These are phyloP conservation scores for Pterostichus madidus DNA, from an alignment of 2,888 invertebrate species.

Conservation along the genomic window DNA sequence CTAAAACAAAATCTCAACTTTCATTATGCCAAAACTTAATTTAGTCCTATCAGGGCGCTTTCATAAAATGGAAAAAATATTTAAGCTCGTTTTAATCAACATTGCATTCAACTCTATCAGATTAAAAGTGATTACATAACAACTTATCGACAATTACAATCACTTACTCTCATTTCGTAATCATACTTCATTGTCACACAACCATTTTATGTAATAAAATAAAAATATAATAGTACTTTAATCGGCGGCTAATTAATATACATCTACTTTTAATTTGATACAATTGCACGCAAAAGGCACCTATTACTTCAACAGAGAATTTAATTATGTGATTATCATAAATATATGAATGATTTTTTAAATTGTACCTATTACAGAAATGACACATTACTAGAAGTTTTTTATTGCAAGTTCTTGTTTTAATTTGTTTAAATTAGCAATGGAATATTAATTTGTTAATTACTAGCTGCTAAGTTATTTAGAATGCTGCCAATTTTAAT, in stretches of 20 bases:
- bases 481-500: too few relatives aligned
- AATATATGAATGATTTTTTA: not conserved
- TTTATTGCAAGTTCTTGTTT: too few relatives aligned
- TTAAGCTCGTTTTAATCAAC: slow-evolving; percentile 21
- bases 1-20: too few relatives aligned
- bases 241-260: not conserved
- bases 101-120: slow-evolving; percentile 27
- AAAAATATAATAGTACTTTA: not conserved
- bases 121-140: slow-evolving; percentile 20
- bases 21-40: too few relatives aligned
- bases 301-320: slow-evolving; percentile 18
- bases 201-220: too few relatives aligned
- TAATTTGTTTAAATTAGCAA: too few relatives aligned
- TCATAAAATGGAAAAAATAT: slow-evolving; percentile 24
- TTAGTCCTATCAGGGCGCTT: too few relatives aligned
- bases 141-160: not conserved
- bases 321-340: slow-evolving; percentile 22
- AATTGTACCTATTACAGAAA: slow-evolving; percentile 25
- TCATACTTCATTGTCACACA: slow-evolving; percentile 25
- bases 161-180: not conserved
- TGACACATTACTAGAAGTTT: not conserved
- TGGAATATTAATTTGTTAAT: too few relatives aligned
- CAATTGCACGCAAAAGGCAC: slow-evolving; percentile 22
- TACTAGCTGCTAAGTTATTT: too few relatives aligned
- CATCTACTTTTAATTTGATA: slow-evolving; percentile 42